These are phyloP conservation scores for Chalcis sispes DNA, from an alignment of 2,888 invertebrate genomes.

Conservation along the genomic window DNA sequence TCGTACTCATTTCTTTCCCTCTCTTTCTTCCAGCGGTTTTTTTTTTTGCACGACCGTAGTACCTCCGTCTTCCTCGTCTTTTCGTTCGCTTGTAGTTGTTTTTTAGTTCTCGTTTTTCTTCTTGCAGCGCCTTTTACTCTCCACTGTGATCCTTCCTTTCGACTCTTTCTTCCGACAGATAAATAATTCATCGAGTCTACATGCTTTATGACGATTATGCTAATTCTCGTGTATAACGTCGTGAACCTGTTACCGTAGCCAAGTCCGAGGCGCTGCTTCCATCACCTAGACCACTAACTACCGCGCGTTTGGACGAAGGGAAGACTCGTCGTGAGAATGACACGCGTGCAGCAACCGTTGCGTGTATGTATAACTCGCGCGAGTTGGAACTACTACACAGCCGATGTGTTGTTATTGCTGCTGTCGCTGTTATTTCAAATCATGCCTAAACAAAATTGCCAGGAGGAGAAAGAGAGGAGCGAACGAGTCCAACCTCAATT, in stretches of 20 bases:
- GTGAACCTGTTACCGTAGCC: conserved; percentile 72
- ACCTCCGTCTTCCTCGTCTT: background rate
- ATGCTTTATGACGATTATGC: conserved; percentile 76
- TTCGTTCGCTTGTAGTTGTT: conserved; percentile 19
- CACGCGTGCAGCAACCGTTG: conserved; percentile 9
- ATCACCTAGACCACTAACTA: conserved; percentile 2
- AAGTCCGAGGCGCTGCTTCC: conserved; percentile 4
- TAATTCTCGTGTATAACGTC: conserved; percentile 68
- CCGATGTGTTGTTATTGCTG: no score
- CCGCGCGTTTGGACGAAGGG: conserved; percentile 9
- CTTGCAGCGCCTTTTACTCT: conserved; percentile 23
- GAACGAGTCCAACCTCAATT: background rate
- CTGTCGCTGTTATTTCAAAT: conserved; percentile 5
- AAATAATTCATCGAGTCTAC: conserved; percentile 75
- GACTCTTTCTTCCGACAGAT: conserved; percentile 63
- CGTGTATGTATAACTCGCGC: background rate
- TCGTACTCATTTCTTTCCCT: conserved; percentile 37
- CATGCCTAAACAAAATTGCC: conserved; percentile 27
- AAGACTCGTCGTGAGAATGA: no score
- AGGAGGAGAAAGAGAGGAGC: no score
- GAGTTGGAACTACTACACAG: background rate
- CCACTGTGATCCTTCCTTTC: conserved; percentile 49
- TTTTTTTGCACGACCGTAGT: conserved; percentile 50
- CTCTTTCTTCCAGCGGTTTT: conserved; percentile 54
- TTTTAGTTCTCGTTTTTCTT: conserved; percentile 16